A percentile compares a stretch with the other conserved stretches of the same genome.
These are phyloP conservation scores for Drosophila aff. DNA, from an alignment of 1,140 invertebrate species.

Conservation along the genomic window DNA sequence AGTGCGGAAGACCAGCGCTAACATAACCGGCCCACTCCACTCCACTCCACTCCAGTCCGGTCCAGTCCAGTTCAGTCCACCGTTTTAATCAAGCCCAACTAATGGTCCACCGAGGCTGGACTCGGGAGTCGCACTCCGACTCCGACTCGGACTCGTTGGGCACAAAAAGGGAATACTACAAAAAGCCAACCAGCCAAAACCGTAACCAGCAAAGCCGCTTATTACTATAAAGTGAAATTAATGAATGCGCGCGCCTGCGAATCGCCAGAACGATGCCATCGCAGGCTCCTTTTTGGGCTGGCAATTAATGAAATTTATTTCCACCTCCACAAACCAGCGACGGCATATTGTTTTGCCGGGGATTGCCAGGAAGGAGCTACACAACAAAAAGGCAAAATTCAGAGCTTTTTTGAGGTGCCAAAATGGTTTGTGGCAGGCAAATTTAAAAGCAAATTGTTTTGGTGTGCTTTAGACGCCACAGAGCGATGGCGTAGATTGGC, in stretches of 20 bases:
- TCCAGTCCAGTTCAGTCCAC: constrained; percentile 37
- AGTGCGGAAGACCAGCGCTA: constrained; percentile 47
- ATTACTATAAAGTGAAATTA: constrained; percentile 84
- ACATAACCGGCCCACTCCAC: constrained; percentile 1
- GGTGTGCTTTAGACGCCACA: constrained; percentile 14
- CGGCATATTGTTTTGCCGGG: constrained; percentile 59
- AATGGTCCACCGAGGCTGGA: constrained; percentile 58
- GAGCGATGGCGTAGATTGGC: constrained; percentile 48
- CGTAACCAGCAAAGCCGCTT: constrained; percentile 80
- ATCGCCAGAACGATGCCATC: constrained; percentile 39
- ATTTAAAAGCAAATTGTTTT: constrained; percentile 78
- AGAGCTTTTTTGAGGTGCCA: constrained; percentile 35
- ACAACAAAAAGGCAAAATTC: constrained; percentile 10
- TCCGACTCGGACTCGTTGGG: neutral
- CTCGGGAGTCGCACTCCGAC: neutral
- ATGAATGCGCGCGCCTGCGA: constrained; percentile 56
- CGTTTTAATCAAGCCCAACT: constrained; percentile 78
- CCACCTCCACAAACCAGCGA: constrained; percentile 42
- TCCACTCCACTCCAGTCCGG: neutral
- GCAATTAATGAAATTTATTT: constrained; percentile 83
- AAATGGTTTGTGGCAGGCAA: constrained; percentile 52
- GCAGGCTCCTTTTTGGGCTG: constrained; percentile 55
- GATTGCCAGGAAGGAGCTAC: neutral
- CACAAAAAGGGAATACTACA: constrained; percentile 2
- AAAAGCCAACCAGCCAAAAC: constrained; percentile 43